These are phyloP conservation scores for Caenorhabditis panamensis DNA, from an alignment of 2,888 invertebrate species.

Conservation along the genomic window DNA sequence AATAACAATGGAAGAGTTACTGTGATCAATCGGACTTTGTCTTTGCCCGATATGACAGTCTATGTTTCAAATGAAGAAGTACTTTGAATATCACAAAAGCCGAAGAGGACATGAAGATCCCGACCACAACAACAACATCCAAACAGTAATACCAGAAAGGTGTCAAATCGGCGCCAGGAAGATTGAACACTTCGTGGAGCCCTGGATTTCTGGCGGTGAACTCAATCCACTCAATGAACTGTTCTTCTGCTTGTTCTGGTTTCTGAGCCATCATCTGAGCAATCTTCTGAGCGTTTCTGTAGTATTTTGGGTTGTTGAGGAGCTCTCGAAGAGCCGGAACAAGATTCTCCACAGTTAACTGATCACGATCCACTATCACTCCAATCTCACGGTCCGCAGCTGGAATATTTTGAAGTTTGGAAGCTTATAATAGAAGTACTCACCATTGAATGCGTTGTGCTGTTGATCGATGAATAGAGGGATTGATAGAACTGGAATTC, in stretches of 20 bases:
- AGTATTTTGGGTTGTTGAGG: constrained; percentile 50
- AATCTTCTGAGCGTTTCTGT: constrained; percentile 46
- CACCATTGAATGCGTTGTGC: constrained; percentile 58
- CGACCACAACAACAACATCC: constrained; percentile 31
- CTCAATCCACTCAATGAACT: constrained; percentile 62
- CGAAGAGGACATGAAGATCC: neutral
- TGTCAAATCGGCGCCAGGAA: constrained; percentile 41
- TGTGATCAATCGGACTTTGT: constrained; percentile 16
- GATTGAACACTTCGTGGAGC: constrained; percentile 51
- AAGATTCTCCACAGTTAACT: constrained; percentile 44
- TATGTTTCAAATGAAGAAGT: neutral
- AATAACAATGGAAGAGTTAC: neutral
- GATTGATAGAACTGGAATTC: constrained; percentile 68
- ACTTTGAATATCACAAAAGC: constrained; percentile 11
- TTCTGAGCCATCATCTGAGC: constrained; percentile 54
- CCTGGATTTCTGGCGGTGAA: constrained; percentile 59
- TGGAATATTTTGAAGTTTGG: constrained; percentile 26
- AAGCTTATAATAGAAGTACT: neutral
- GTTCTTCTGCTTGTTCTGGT: constrained; percentile 50
- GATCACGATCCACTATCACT: constrained; percentile 41
- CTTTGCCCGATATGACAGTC: constrained; percentile 17
- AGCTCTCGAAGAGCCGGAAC: constrained; percentile 36
- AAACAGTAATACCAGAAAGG: constrained; percentile 52
- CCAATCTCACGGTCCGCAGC: constrained; percentile 47
- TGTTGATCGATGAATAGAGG: constrained; percentile 72